Evolutionary conservation across 2,888 invertebrate species (phyloP), one percentile per base, ranked within the genome.

Genomic region (Drepanosiphum platanoidis): DNA sequence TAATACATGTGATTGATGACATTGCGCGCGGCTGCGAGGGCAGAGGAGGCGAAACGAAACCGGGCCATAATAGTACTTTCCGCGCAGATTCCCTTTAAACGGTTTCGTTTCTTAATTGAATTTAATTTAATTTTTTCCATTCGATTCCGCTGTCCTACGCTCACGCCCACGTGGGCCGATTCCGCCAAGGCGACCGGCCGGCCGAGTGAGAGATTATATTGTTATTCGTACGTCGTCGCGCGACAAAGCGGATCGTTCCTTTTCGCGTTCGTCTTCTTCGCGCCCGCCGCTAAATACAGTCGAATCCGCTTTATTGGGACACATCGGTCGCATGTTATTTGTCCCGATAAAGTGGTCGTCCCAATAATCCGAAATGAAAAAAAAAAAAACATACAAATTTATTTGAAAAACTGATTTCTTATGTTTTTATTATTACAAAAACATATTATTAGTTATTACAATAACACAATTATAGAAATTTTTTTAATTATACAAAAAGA

Each of bases 1-100:
- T 78, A 78, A 78, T 42, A 30, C 27, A 13, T 13, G 64, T 42
- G 78, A 78, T 78, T 78, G 64, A 78, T 64, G 78, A 64, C 30
- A 27, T 27, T 30, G 27, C 27, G 18, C 7, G 22, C 18, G 8
- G 34, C 30, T 13, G 68, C 7, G 22, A 22, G 68, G 34, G 34
- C 15, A 18, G 18, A 18, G 22, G 22, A 34, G 22, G 36, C 13
- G 22, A 34, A 34, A 18, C 18, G 68, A 36, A 34, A 36, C 34
- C 2, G 68, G 34, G 34, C 34, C 22, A 34, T n/a, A n/a, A 34
- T 34, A 34, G n/a, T n/a, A 34, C 68, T 68, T 68, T 68, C 22
- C 34, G 7, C 36, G 68, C 22, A 34, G 13, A 68, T 68, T 34
- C 36, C 5, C 8, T 22, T 30, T 64, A 1, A 30, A 64, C 13